Conservation (phyloP, 1,140 invertebrate species). For the Drosophila melanogaster region Release_6_plus_ISO1_MT NT_033779.5:11688501-11689000, state of each 20-base stretch:
- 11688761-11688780: no score
- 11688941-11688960: constrained; percentile 82
- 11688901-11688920: constrained; percentile 35
- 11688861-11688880: constrained; percentile 64
- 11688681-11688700: not conserved
- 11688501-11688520: not conserved
- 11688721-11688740: constrained; percentile 6
- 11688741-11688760: constrained; percentile 23
- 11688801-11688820: constrained; percentile 42
- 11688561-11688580: constrained; percentile 44
- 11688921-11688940: constrained; percentile 82
- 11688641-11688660: constrained; percentile 55
- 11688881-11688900: constrained; percentile 27
- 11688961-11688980: constrained; percentile 82
- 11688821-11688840: constrained; percentile 27
- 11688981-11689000: constrained; percentile 80
- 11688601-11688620: constrained; percentile 39
- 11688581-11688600: constrained; percentile 5
- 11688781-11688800: not conserved
- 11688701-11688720: not conserved
- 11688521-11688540: constrained; percentile 38
- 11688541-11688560: constrained; percentile 76
- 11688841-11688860: constrained; percentile 42
- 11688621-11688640: constrained; percentile 69
- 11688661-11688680: constrained; percentile 39